These are phyloP conservation scores for Sarcophaga caerulescens DNA, from an alignment of 2,888 invertebrate species.

Conservation along the genomic window DNA sequence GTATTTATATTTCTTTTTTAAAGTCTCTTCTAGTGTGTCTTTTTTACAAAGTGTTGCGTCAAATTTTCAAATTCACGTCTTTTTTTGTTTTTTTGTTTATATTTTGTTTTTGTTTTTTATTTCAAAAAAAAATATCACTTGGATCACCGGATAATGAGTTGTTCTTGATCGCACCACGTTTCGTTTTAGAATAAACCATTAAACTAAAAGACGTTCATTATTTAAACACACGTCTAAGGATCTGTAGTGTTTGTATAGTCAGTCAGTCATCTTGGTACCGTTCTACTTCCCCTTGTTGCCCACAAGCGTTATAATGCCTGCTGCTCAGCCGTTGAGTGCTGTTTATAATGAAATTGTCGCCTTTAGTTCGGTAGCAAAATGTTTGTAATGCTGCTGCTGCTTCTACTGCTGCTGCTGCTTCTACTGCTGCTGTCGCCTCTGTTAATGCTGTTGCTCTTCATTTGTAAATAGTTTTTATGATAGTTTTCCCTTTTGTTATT, in stretches of 20 bases:
- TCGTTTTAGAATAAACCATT: slow-evolving; percentile 78
- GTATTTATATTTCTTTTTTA: slow-evolving; percentile 52
- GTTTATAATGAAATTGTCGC: slow-evolving; percentile 44
- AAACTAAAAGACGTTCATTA: slow-evolving; percentile 76
- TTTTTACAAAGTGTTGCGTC: slow-evolving; percentile 42
- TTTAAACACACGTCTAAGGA: slow-evolving; percentile 76
- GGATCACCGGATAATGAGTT: slow-evolving; percentile 67
- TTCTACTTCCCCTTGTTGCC: not conserved
- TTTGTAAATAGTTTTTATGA: slow-evolving; percentile 53
- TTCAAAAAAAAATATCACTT: slow-evolving; percentile 21
- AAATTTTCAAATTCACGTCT: slow-evolving; percentile 43
- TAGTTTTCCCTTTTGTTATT: slow-evolving; percentile 58
- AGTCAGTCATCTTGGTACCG: slow-evolving; percentile 6
- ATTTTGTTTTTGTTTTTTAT: slow-evolving; percentile 51
- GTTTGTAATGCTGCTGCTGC: slow-evolving; percentile 49
- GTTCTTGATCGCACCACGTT: slow-evolving; percentile 79
- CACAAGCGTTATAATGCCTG: not conserved
- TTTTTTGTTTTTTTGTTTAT: slow-evolving; percentile 28
- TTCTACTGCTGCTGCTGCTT: not conserved
- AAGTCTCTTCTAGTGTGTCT: slow-evolving; percentile 2
- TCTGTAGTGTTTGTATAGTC: slow-evolving; percentile 29
- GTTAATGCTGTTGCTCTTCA: slow-evolving; percentile 32
- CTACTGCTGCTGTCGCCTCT: no score
- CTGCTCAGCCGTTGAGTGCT: slow-evolving; percentile 2
- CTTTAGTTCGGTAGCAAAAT: slow-evolving; percentile 44